These are phyloP conservation scores for Cyprinella venusta DNA, from an alignment of 2,797 vertebrate species.

Conservation along the genomic window DNA sequence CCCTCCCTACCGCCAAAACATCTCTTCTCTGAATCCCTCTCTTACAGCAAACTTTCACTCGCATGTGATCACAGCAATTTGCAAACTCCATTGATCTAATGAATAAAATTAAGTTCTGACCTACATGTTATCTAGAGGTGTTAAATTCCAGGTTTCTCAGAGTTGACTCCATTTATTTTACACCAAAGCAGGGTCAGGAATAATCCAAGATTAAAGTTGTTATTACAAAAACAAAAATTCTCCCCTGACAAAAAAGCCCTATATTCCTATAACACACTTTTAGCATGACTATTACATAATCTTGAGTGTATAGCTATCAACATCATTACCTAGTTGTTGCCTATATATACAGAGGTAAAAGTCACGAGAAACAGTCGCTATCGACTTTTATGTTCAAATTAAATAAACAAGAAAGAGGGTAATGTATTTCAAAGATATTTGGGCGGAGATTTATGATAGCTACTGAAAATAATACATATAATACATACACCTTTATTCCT, in stretches of 20 bases:
- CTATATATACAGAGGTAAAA: background rate
- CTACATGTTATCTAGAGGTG: background rate
- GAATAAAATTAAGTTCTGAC: too few species aligned
- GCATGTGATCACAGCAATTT: too few species aligned
- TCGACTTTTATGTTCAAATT: background rate
- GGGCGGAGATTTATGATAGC: too few species aligned
- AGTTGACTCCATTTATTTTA: background rate
- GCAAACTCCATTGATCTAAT: too few species aligned
- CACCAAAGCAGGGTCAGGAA: background rate
- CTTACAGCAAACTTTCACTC: too few species aligned
- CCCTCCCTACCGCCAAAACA: background rate
- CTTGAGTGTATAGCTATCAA: background rate
- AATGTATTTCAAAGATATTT: too few species aligned
- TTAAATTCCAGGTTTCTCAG: background rate
- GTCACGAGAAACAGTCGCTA: background rate
- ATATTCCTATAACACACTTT: background rate
- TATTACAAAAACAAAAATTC: background rate
- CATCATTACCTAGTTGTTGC: background rate
- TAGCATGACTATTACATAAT: background rate
- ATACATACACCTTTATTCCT: too few species aligned
- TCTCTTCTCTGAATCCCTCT: background rate
- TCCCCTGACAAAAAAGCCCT: background rate
- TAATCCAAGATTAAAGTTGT: too few species aligned
- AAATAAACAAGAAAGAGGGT: too few species aligned
- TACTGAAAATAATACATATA: too few species aligned